A percentile compares a stretch with the other conserved stretches of the same genome.
These are phyloP conservation scores for Meloidogyne floridensis DNA, from an alignment of 1,140 invertebrate genomes.

Conservation along the genomic window DNA sequence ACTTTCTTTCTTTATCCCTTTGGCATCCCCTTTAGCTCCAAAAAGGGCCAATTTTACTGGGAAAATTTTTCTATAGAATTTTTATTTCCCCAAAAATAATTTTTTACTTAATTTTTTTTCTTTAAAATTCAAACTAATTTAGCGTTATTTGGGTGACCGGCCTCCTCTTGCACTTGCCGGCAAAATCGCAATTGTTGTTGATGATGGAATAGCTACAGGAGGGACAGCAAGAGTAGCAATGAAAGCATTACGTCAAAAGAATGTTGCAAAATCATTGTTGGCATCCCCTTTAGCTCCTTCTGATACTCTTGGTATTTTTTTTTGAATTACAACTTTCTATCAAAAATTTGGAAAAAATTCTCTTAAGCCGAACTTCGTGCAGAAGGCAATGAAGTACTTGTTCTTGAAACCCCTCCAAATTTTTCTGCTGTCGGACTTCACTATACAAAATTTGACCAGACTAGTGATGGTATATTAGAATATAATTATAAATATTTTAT, in stretches of 20 bases:
- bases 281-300: slow-evolving; percentile 25
- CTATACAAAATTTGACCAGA: slow-evolving; percentile 29
- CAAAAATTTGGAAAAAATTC: background rate
- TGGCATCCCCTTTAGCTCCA: too few species aligned
- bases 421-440: slow-evolving; percentile 32
- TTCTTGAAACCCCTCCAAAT: slow-evolving; percentile 30
- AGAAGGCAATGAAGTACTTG: slow-evolving; percentile 32
- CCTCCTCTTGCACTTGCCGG: slow-evolving; percentile 21
- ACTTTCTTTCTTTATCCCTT: too few species aligned
- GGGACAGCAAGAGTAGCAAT: slow-evolving; percentile 32
- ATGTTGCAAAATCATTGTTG: slow-evolving; percentile 16
- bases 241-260: slow-evolving; percentile 27
- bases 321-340: background rate
- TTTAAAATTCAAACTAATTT: slow-evolving; percentile 1
- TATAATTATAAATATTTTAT: background rate
- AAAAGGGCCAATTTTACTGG: too few species aligned
- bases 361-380: slow-evolving; percentile 24
- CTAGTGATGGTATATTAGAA: slow-evolving; percentile 12
- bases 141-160: slow-evolving; percentile 27
- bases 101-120: background rate
- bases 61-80: background rate
- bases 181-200: slow-evolving; percentile 29
- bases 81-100: background rate
- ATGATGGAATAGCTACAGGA: slow-evolving; percentile 34
- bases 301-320: slow-evolving; percentile 25